Conservation (phyloP, 2,113 vertebrate species). For the Trinectes maculatus region DNA sequence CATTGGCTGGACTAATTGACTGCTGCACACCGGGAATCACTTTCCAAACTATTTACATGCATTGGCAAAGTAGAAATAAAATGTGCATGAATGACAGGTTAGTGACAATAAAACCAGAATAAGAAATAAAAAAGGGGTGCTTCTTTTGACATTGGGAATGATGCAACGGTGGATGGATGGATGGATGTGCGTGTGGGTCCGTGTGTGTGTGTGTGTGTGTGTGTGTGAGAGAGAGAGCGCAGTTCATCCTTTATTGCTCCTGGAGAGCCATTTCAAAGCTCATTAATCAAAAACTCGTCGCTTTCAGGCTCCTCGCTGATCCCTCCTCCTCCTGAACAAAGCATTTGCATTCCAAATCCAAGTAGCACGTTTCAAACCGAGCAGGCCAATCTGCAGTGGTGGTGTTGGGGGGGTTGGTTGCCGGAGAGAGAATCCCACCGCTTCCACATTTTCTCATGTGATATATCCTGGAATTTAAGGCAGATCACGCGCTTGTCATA, state of each 20-base stretch:
- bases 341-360: constrained; percentile 86
- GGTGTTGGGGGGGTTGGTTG: constrained; percentile 26
- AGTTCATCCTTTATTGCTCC: constrained; percentile 85
- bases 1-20: constrained; percentile 48
- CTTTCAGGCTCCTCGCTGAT: constrained; percentile 87
- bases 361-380: constrained; percentile 84
- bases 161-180: constrained; percentile 50
- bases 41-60: constrained; percentile 8
- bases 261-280: constrained; percentile 90
- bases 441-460: constrained; percentile 64
- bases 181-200: constrained; percentile 12
- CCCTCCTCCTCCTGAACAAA: constrained; percentile 86
- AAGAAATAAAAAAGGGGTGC: constrained; percentile 13
- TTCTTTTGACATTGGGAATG: constrained; percentile 60
- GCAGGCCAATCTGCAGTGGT: constrained; percentile 76
- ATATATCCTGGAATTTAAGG: constrained; percentile 59
- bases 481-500: constrained; percentile 40
- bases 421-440: constrained; percentile 42
- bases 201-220: constrained; percentile 9
- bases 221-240: constrained; percentile 54
- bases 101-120: constrained; percentile 47
- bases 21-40: neutral
- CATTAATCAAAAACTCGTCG: constrained; percentile 92
- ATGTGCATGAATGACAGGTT: constrained; percentile 17
- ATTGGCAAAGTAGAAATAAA: neutral